A percentile compares a stretch with the other conserved stretches of the same genome.
Conservation (phyloP, 2,113 vertebrate species). For the Struthio camelus region DNA sequence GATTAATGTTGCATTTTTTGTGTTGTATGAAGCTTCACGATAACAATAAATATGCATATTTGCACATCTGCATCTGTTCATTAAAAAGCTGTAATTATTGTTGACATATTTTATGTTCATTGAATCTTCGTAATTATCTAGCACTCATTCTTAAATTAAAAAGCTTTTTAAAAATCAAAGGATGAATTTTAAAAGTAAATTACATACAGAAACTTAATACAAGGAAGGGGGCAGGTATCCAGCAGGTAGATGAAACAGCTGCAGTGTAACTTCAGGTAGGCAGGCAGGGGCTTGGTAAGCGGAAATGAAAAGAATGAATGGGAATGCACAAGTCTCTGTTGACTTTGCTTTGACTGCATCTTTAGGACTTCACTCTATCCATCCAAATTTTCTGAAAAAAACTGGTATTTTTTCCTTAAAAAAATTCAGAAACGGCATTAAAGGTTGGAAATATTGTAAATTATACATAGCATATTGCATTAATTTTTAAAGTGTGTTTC, state of each 20-base stretch:
- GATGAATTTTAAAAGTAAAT: neutral
- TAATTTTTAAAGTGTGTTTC: neutral
- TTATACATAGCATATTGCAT: neutral
- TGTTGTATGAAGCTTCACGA: neutral
- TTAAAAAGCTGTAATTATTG: neutral
- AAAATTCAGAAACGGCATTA: neutral
- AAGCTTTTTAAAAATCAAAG: neutral
- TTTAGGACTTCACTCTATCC: neutral
- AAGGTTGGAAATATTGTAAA: neutral
- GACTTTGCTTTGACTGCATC: neutral
- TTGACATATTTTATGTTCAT: neutral
- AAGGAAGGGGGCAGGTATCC: neutral
- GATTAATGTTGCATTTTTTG: neutral
- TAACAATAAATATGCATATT: neutral
- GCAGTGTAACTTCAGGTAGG: neutral
- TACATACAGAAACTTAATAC: neutral
- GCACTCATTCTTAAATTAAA: neutral
- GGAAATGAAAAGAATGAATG: neutral
- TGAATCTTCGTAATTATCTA: neutral
- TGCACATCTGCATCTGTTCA: neutral
- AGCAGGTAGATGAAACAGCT: neutral
- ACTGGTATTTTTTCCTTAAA: accelerated
- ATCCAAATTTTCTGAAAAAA: neutral
- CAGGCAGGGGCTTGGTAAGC: neutral
- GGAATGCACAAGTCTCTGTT: neutral